These are phyloP conservation scores for Tamandua tetradactyla DNA, from an alignment of 2,797 vertebrate species.

Conservation along the genomic window DNA sequence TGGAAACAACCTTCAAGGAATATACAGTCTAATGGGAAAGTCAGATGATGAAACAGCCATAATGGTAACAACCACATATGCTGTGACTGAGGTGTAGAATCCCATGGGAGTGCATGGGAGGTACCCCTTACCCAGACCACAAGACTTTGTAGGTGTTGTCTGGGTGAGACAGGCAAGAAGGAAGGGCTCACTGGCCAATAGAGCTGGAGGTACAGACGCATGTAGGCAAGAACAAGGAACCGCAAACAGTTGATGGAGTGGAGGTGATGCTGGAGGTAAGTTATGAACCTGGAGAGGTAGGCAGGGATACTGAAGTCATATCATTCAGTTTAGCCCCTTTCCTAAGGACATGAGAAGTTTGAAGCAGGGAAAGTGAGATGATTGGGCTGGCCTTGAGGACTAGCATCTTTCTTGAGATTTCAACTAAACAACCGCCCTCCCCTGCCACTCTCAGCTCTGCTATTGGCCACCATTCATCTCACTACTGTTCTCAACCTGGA, in stretches of 20 bases:
- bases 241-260: too few species aligned
- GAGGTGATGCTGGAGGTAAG: background rate
- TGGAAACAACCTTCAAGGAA: background rate
- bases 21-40: background rate
- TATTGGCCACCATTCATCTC: background rate
- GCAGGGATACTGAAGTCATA: fast-evolving
- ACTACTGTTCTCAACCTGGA: background rate
- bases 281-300: background rate
- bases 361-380: background rate
- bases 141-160: background rate
- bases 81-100: background rate
- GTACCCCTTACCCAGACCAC: background rate
- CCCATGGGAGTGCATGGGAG: background rate
- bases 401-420: background rate
- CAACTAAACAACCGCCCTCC: background rate
- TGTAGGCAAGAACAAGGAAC: background rate
- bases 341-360: background rate
- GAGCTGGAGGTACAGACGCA: background rate
- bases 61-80: background rate
- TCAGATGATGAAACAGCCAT: background rate
- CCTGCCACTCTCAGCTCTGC: background rate
- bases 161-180: background rate
- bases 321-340: background rate
- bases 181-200: background rate
- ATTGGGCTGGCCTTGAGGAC: background rate